These are phyloP conservation scores for Andrena minutula DNA, from an alignment of 2,888 invertebrate species.

Conservation along the genomic window DNA sequence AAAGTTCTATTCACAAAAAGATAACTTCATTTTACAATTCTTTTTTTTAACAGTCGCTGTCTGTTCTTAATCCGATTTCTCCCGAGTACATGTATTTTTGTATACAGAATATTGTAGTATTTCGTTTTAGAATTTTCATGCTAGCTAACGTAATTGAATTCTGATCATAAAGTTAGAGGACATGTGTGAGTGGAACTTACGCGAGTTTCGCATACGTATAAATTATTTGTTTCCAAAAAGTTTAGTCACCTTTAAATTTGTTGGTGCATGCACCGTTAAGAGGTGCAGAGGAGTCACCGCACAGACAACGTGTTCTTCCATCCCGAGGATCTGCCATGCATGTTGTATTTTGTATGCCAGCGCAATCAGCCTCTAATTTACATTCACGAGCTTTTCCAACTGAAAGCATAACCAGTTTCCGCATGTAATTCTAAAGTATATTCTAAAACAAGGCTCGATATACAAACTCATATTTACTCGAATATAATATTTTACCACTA, in stretches of 20 bases:
- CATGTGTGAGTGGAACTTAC: background rate
- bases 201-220: background rate
- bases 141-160: background rate
- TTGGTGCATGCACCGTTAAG: conserved; percentile 89
- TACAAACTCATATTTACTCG: background rate
- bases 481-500: background rate
- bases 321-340: conserved; percentile 89
- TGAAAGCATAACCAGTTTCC: conserved; percentile 58
- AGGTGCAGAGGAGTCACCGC: conserved; percentile 89
- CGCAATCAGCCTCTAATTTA: conserved; percentile 88
- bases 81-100: too few relatives aligned
- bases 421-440: background rate
- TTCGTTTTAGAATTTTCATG: too few relatives aligned
- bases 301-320: conserved; percentile 88
- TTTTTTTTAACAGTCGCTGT: background rate
- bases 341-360: conserved; percentile 88
- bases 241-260: conserved; percentile 87
- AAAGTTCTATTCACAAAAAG: background rate
- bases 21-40: background rate
- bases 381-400: conserved; percentile 88
- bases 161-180: background rate
- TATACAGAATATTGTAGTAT: too few relatives aligned
- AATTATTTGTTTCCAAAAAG: background rate
- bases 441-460: background rate
- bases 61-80: too few relatives aligned